phyloP scores from a whole-genome alignment of 1,140 invertebrate species.

The Acromyrmex heyeri region DNA sequence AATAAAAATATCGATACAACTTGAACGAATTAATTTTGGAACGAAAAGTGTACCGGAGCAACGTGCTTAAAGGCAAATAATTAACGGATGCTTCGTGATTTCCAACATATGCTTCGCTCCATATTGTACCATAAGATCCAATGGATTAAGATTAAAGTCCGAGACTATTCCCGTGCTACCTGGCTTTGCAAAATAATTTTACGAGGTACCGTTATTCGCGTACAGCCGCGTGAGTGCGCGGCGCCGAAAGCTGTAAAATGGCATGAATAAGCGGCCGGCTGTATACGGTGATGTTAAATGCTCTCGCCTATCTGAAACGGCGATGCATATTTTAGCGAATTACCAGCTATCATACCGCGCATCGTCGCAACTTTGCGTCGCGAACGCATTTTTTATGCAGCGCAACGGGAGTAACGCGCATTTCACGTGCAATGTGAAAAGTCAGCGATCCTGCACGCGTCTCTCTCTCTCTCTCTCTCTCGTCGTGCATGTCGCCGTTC shows the following conservation, averaged over 20 bases:
- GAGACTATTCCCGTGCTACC: constrained; percentile 8
- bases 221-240: neutral
- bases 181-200: constrained; percentile 51
- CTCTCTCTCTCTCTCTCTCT: neutral
- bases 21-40: constrained; percentile 24
- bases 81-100: constrained; percentile 18
- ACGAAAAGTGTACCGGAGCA: constrained; percentile 35
- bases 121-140: constrained; percentile 19
- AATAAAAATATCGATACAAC: neutral
- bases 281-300: constrained; percentile 20
- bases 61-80: neutral
- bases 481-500: constrained; percentile 39
- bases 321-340: constrained; percentile 19
- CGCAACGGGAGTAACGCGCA: neutral
- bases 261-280: constrained; percentile 35
- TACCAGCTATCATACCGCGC: neutral
- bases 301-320: constrained; percentile 20
- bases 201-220: constrained; percentile 45
- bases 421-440: constrained; percentile 32
- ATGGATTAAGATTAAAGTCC: constrained; percentile 53
- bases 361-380: neutral
- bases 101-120: constrained; percentile 26
- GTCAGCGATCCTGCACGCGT: constrained; percentile 15
- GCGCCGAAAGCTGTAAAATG: constrained; percentile 53
- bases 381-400: constrained; percentile 61